phyloP scores from a whole-genome alignment of 2,113 vertebrate genomes.

The Asarcornis scutulata region DNA sequence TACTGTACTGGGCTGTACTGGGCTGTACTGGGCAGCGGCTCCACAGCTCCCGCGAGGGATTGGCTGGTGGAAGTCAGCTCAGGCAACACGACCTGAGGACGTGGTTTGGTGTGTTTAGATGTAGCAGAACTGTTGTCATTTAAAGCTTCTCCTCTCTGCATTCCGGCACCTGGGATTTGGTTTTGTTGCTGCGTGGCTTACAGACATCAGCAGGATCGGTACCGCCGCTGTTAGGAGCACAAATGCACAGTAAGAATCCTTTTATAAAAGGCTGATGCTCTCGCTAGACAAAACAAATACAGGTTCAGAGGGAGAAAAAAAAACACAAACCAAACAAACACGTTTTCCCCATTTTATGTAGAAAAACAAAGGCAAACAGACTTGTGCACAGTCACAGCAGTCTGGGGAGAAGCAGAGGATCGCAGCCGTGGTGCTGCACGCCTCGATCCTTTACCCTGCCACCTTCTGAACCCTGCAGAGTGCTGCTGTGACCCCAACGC shows the following conservation, averaged over 20 bases:
- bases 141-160: neutral
- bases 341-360: neutral
- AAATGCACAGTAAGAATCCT: neutral
- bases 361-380: neutral
- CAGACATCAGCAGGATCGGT: neutral
- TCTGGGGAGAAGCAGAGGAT: neutral
- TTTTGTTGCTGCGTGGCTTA: neutral
- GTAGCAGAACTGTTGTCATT: neutral
- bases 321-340: too few species aligned
- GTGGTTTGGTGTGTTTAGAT: neutral
- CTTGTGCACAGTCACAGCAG: neutral
- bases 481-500: neutral
- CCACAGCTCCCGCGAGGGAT: neutral
- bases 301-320: neutral
- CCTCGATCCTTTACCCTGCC: neutral
- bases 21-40: neutral
- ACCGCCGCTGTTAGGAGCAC: neutral
- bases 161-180: neutral
- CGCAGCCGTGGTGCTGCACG: neutral
- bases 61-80: neutral
- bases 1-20: fast-evolving
- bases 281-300: neutral
- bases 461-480: neutral
- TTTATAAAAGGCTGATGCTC: neutral
- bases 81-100: neutral